Percentiles rank a stretch among this genome's conserved stretches.
Evolutionary conservation across 2,888 invertebrate species (phyloP).

Genomic region (Drosophila stalkeri): DNA sequence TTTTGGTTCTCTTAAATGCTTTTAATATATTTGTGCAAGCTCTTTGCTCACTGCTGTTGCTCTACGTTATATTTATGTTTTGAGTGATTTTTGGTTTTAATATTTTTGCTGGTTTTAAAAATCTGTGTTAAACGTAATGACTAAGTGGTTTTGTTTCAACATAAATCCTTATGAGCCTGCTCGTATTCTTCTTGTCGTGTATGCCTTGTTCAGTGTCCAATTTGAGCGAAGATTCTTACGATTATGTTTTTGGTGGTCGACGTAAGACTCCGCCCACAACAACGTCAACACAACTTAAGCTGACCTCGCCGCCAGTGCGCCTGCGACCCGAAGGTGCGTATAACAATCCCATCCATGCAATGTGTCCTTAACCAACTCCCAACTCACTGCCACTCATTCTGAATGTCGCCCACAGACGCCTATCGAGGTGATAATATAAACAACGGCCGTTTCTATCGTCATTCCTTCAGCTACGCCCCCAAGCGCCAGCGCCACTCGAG

Average conservation of each 20-base stretch:
- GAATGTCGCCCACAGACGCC: conserved; percentile 73
- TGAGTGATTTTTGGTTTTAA: conserved; percentile 5
- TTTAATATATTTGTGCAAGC: conserved; percentile 40
- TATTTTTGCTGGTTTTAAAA: conserved; percentile 1
- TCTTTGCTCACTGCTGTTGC: conserved; percentile 46
- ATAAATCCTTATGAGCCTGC: conserved; percentile 56
- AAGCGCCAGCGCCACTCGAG: conserved; percentile 84
- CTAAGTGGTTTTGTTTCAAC: conserved; percentile 38
- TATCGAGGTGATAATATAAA: conserved; percentile 83
- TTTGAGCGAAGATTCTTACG: conserved; percentile 86
- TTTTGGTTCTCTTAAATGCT: conserved; percentile 2
- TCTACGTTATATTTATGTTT: conserved; percentile 3
- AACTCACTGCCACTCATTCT: not conserved
- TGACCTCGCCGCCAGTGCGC: conserved; percentile 86
- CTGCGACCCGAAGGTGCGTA: conserved; percentile 85
- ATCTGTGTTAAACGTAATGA: conserved; percentile 33
- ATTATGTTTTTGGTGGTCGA: conserved; percentile 86
- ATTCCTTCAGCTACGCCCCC: conserved; percentile 85
- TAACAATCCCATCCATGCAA: not conserved
- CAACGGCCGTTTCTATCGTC: conserved; percentile 85
- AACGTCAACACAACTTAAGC: conserved; percentile 85
- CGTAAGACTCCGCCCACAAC: conserved; percentile 85
- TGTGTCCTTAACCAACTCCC: not conserved
- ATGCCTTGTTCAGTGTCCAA: conserved; percentile 83
- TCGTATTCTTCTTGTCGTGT: conserved; percentile 48